Conservation (phyloP, 2,888 invertebrate species). For the Sthenelais limicola region DNA sequence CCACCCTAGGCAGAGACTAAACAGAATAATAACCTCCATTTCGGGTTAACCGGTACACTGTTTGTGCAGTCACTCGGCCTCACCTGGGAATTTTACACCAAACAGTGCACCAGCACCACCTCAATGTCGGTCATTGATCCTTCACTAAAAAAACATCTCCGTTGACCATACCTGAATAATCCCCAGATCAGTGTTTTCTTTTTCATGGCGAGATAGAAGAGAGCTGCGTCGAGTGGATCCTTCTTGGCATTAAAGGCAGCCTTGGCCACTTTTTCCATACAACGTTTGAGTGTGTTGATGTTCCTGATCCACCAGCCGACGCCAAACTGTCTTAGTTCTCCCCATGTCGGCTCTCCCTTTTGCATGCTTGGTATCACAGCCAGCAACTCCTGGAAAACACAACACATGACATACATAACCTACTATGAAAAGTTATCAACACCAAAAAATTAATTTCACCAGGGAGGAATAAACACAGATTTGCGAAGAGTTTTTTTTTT, state of each 20-base stretch:
- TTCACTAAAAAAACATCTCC: too few species aligned
- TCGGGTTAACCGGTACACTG: too few species aligned
- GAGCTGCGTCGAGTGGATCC: conserved; percentile 97
- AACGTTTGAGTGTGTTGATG: conserved; percentile 83
- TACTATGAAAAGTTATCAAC: not conserved
- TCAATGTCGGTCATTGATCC: too few species aligned
- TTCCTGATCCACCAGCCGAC: conserved; percentile 98
- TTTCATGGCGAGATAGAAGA: conserved; percentile 98
- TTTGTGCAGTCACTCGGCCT: too few species aligned
- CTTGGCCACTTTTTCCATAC: conserved; percentile 92
- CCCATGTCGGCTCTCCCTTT: conserved; percentile 81
- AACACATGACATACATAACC: not conserved
- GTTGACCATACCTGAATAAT: conserved; percentile 84
- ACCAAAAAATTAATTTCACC: not conserved
- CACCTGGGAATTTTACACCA: too few species aligned
- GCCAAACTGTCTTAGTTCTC: conserved; percentile 89
- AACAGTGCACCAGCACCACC: too few species aligned
- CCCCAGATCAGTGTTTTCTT: conserved; percentile 98
- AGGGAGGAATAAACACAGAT: too few species aligned
- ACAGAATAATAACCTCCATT: too few species aligned
- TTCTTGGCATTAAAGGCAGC: conserved; percentile 91
- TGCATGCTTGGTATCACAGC: conserved; percentile 81
- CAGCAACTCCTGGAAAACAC: conserved; percentile 80
- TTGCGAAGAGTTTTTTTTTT: too few species aligned
- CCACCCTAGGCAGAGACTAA: too few species aligned